These are phyloP conservation scores for Mormyrus hasselquistii DNA, from an alignment of 2,797 vertebrate species.

Conservation along the genomic window DNA sequence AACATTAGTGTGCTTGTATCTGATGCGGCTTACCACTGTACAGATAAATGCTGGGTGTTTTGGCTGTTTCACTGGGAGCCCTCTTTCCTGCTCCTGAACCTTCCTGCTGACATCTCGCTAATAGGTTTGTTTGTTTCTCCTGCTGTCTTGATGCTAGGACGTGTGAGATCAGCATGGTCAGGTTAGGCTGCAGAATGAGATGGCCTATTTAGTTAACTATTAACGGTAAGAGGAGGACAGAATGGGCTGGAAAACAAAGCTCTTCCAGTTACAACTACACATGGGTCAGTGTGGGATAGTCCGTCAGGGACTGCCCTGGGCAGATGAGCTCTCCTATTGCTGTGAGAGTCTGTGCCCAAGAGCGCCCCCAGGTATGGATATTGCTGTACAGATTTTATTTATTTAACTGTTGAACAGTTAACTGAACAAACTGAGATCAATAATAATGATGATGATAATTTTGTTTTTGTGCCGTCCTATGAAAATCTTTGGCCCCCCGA, in stretches of 20 bases:
- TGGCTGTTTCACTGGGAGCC: not conserved
- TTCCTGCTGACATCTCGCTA: not conserved
- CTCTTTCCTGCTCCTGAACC: not conserved
- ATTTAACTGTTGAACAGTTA: not conserved
- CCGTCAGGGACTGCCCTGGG: not conserved
- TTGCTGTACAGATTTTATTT: not conserved
- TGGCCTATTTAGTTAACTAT: not conserved
- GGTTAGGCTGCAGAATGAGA: not conserved
- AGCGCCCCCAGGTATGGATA: not conserved
- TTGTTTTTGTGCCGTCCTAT: not conserved
- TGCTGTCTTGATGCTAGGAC: not conserved
- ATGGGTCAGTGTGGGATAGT: not conserved
- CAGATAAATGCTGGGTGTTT: not conserved
- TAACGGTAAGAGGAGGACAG: not conserved
- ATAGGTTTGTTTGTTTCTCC: not conserved
- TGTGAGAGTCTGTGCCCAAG: not conserved
- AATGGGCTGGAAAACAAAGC: not conserved
- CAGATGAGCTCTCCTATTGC: not conserved
- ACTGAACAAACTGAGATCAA: not conserved
- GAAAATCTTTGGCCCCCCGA: not conserved
- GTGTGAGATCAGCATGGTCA: not conserved
- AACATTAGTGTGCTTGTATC: not conserved
- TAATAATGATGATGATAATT: not conserved
- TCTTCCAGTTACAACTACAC: not conserved
- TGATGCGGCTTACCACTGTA: not conserved